These are phyloP conservation scores for Saccostrea cuccullata DNA, from an alignment of 1,140 invertebrate species.

Conservation along the genomic window DNA sequence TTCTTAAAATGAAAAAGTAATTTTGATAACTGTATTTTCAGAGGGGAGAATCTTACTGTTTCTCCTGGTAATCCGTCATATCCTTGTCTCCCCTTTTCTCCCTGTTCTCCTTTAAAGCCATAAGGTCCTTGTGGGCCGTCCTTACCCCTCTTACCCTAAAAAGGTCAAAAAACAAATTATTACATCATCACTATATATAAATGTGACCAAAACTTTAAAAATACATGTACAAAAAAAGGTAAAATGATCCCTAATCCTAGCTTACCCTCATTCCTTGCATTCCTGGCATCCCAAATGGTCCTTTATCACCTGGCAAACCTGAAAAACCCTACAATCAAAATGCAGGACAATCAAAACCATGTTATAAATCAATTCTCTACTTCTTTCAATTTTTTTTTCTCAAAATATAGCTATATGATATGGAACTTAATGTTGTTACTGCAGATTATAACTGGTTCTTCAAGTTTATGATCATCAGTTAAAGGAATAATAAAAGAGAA, in stretches of 20 bases:
- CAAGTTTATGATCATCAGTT: not conserved
- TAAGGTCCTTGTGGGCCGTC: constrained; percentile 79
- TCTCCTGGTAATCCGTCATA: not conserved
- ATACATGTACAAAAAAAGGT: not conserved
- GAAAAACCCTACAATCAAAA: constrained; percentile 2
- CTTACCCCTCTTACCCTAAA: constrained; percentile 77
- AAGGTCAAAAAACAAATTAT: not conserved
- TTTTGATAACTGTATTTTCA: not conserved
- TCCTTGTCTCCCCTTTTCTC: not conserved
- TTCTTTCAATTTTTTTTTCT: not conserved
- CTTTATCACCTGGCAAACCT: constrained; percentile 38
- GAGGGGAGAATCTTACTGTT: not conserved
- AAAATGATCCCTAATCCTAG: not conserved
- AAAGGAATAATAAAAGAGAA: not conserved
- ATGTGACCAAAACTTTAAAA: not conserved
- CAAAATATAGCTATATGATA: no score
- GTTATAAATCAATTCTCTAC: not conserved
- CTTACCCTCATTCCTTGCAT: constrained; percentile 50
- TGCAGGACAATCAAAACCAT: not conserved
- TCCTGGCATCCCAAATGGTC: constrained; percentile 7
- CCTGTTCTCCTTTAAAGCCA: constrained; percentile 58
- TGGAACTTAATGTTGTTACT: no score
- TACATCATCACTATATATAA: not conserved
- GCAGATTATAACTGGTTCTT: no score
- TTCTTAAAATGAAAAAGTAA: no score